Percentiles rank a stretch among this genome's conserved stretches.
Conservation (phyloP, 2,113 vertebrate genomes). For the Phaethornis superciliosus region DNA sequence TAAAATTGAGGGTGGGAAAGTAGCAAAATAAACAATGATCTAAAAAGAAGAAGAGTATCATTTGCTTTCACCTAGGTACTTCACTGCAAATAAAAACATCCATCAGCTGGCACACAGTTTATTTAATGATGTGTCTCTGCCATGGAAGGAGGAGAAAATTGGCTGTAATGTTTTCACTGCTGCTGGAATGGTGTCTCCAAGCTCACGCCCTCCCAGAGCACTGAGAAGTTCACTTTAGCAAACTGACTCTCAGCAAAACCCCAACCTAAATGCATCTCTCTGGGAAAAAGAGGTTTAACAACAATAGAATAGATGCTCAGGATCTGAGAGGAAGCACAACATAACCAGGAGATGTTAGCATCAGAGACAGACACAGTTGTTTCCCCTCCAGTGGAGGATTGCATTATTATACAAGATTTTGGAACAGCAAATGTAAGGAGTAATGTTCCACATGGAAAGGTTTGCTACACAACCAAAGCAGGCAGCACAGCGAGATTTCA, state of each 20-base stretch:
- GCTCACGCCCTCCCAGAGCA: not conserved
- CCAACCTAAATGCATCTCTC: not conserved
- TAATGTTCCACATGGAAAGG: not conserved
- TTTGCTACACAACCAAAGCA: constrained; percentile 22
- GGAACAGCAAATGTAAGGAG: not conserved
- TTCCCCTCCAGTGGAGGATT: not conserved
- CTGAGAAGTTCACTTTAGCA: not conserved
- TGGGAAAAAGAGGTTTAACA: not conserved
- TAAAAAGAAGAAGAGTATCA: not conserved
- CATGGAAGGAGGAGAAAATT: not conserved
- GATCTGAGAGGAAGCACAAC: not conserved
- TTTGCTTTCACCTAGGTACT: not conserved
- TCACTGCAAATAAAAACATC: not conserved
- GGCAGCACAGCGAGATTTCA: constrained; percentile 46
- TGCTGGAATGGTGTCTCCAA: not conserved
- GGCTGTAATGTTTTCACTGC: not conserved
- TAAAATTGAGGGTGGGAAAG: not conserved
- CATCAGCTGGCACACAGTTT: not conserved
- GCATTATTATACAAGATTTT: not conserved
- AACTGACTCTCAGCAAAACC: not conserved
- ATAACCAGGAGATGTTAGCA: not conserved
- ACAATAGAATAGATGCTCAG: fast-evolving
- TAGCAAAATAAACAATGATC: not conserved
- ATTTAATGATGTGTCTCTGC: not conserved
- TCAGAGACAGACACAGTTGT: not conserved